These are phyloP conservation scores for Auanema freiburgensis DNA, from an alignment of 2,888 invertebrate species.

Conservation along the genomic window DNA sequence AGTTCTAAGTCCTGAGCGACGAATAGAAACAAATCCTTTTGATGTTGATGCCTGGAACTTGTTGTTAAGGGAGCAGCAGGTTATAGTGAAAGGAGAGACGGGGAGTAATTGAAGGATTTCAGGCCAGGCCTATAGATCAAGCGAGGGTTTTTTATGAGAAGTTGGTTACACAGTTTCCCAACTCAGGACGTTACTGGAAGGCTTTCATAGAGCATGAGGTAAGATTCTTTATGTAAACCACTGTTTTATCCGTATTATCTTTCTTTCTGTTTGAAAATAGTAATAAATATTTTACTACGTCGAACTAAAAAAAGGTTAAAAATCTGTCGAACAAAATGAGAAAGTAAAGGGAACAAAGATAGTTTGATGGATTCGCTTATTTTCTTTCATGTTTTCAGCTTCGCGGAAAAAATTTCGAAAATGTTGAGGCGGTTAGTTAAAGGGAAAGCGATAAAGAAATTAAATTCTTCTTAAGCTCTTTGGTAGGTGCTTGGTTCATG, in stretches of 20 bases:
- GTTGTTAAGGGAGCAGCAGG: slow-evolving; percentile 87
- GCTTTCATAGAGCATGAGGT: slow-evolving; percentile 97
- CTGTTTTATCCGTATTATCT: slow-evolving; percentile 4
- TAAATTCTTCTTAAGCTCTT: slow-evolving; percentile 76
- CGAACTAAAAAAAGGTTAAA: too few relatives aligned
- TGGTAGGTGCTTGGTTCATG: slow-evolving; percentile 95
- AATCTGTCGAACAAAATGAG: too few relatives aligned
- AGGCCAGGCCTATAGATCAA: slow-evolving; percentile 74
- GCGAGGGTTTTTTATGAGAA: slow-evolving; percentile 89
- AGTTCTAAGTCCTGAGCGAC: slow-evolving; percentile 66
- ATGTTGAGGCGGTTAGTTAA: slow-evolving; percentile 85
- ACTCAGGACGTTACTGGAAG: slow-evolving; percentile 96
- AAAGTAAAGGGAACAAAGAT: too few relatives aligned
- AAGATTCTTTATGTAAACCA: slow-evolving; percentile 1
- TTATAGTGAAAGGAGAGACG: slow-evolving; percentile 31
- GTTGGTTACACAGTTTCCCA: slow-evolving; percentile 89
- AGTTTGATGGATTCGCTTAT: neutral
- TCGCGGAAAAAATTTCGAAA: slow-evolving; percentile 94
- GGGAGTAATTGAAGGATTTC: slow-evolving; percentile 10
- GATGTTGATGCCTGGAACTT: slow-evolving; percentile 98
- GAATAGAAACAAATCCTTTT: slow-evolving; percentile 81
- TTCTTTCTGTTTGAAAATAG: too few relatives aligned
- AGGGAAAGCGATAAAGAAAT: neutral
- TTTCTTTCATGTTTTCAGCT: slow-evolving; percentile 74
- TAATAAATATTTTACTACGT: slow-evolving; percentile 7